Evolutionary conservation across 2,113 vertebrate genomes (phyloP).

Genomic region (Paracanthobrama guichenoti): DNA sequence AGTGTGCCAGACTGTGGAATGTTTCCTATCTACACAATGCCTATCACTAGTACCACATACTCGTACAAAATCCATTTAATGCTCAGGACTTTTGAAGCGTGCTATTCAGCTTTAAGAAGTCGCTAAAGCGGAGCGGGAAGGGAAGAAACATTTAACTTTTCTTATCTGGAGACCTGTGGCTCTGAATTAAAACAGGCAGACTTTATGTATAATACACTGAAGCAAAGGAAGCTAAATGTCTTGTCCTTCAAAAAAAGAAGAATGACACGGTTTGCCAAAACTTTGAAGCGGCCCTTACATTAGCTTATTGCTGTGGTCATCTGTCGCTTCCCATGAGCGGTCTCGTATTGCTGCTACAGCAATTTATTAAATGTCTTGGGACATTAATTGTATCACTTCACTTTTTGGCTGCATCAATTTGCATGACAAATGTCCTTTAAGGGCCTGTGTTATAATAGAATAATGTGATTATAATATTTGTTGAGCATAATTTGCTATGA

Average conservation of each 20-base stretch:
- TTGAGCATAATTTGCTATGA: constrained; percentile 22
- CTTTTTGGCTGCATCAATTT: constrained; percentile 35
- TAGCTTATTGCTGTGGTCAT: constrained; percentile 48
- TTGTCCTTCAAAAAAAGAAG: constrained; percentile 2
- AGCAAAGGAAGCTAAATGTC: neutral
- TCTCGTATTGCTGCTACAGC: constrained; percentile 27
- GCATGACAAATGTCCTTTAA: constrained; percentile 24
- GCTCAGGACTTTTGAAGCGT: neutral
- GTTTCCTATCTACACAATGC: neutral
- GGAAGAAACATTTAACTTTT: neutral
- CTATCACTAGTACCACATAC: neutral
- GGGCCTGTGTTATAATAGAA: constrained; percentile 8
- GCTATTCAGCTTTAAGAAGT: neutral
- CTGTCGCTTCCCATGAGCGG: constrained; percentile 41
- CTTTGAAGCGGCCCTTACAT: constrained; percentile 14
- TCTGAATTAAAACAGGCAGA: constrained; percentile 1
- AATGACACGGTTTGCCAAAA: constrained; percentile 34
- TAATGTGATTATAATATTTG: constrained; percentile 39
- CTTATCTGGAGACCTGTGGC: constrained; percentile 17
- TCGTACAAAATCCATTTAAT: neutral
- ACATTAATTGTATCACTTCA: constrained; percentile 42
- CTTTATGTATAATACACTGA: neutral
- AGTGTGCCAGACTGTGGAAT: neutral
- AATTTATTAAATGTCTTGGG: constrained; percentile 47
- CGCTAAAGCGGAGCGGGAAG: neutral